Evolutionary conservation across 2,113 vertebrate species (phyloP).

Genomic region (Nerophis lumbriciformis): DNA sequence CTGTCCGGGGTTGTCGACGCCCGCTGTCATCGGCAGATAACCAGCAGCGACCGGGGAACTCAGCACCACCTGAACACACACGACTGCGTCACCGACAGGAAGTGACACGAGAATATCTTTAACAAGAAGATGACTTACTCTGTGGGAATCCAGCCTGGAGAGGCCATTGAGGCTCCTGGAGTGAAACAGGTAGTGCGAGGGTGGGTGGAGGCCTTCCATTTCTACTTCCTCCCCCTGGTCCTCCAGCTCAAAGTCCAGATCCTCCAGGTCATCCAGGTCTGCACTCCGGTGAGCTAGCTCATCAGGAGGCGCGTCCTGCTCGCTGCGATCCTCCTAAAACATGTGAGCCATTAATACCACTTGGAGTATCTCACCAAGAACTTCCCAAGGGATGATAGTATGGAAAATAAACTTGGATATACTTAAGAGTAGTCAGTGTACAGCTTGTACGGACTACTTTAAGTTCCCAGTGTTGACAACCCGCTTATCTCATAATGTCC

Average conservation of each 20-base stretch:
- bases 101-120: not conserved
- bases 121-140: conserved; percentile 37
- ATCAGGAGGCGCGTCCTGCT: conserved; percentile 61
- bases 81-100: not conserved
- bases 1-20: conserved; percentile 69
- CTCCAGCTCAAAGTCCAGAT: conserved; percentile 73
- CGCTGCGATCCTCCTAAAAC: conserved; percentile 66
- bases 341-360: too few relatives aligned
- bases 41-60: conserved; percentile 70
- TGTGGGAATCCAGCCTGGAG: conserved; percentile 58
- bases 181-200: conserved; percentile 50
- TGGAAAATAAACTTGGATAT: too few relatives aligned
- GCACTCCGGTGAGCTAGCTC: conserved; percentile 71
- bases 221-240: conserved; percentile 59
- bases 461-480: too few relatives aligned
- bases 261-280: conserved; percentile 73
- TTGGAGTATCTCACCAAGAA: too few relatives aligned
- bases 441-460: too few relatives aligned
- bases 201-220: conserved; percentile 51
- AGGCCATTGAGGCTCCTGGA: conserved; percentile 58
- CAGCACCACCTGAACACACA: conserved; percentile 63
- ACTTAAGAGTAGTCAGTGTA: too few relatives aligned
- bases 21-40: conserved; percentile 87
- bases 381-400: too few relatives aligned
- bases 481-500: too few relatives aligned